These are phyloP conservation scores for Apamea sordens DNA, from an alignment of 2,888 invertebrate genomes.

Conservation along the genomic window DNA sequence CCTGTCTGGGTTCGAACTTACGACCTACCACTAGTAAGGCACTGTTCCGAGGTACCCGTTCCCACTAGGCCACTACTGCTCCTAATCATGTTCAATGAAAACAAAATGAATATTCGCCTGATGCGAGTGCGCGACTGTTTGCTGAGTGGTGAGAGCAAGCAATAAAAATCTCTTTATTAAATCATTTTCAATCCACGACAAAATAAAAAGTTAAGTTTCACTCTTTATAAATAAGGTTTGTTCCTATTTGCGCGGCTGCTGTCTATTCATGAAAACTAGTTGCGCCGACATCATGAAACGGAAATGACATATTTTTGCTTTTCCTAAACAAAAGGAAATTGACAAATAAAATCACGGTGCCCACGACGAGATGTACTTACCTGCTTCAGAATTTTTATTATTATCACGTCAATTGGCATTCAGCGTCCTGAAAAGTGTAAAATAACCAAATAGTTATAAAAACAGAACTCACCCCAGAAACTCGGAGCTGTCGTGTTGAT, in stretches of 20 bases:
- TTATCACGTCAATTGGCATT: neutral
- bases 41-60: no score
- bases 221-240: neutral
- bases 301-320: neutral
- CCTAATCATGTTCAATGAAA: neutral
- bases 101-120: neutral
- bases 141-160: no score
- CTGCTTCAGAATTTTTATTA: neutral
- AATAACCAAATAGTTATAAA: neutral
- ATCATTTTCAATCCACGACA: no score
- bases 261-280: neutral
- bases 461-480: conserved; percentile 92
- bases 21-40: neutral
- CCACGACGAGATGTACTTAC: neutral
- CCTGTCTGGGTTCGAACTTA: neutral
- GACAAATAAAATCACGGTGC: neutral
- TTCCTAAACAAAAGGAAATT: neutral
- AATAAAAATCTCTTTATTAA: no score
- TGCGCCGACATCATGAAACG: neutral
- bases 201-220: neutral
- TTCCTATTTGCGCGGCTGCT: no score
- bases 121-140: neutral
- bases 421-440: neutral
- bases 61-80: neutral
- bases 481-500: conserved; percentile 97